phyloP scores from a whole-genome alignment of 2,888 invertebrate species.

The Microchrysa polita region DNA sequence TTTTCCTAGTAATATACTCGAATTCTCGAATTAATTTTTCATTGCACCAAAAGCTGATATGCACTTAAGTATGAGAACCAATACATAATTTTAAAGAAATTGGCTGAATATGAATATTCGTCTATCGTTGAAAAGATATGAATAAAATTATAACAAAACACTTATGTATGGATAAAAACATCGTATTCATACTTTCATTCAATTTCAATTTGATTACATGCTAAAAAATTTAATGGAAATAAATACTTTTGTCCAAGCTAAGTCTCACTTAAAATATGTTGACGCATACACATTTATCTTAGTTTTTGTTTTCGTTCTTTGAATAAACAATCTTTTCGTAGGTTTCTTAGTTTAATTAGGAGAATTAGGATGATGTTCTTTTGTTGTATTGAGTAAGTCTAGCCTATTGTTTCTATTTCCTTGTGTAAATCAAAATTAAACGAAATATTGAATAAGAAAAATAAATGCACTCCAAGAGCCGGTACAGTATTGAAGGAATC shows the following conservation, averaged over 20 bases:
- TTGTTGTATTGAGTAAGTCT: not conserved
- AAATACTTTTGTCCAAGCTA: conserved; percentile 33
- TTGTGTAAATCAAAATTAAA: not conserved
- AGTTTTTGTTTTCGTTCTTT: not conserved
- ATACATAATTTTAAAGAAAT: conserved; percentile 18
- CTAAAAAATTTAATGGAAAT: conserved; percentile 29
- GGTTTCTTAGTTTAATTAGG: not conserved
- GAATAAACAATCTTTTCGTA: not conserved
- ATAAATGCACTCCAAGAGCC: not conserved
- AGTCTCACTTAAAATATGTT: conserved; percentile 30
- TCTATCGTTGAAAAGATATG: not conserved
- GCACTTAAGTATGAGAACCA: conserved; percentile 37
- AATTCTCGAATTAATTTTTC: conserved; percentile 37
- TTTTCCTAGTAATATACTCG: conserved; percentile 14
- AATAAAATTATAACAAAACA: conserved; percentile 10
- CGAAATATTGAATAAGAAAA: conserved; percentile 14
- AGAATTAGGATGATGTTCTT: not conserved
- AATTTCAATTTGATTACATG: not conserved
- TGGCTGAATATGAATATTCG: not conserved
- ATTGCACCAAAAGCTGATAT: conserved; percentile 50
- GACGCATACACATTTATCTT: conserved; percentile 4
- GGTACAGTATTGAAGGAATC: not conserved
- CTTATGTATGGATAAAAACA: not conserved
- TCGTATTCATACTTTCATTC: conserved; percentile 18
- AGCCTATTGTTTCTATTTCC: conserved; percentile 1